A percentile compares a stretch with the other conserved stretches of the same genome.
phyloP scores from a whole-genome alignment of 1,140 invertebrate genomes.

The Magallana ariakensis region DNA sequence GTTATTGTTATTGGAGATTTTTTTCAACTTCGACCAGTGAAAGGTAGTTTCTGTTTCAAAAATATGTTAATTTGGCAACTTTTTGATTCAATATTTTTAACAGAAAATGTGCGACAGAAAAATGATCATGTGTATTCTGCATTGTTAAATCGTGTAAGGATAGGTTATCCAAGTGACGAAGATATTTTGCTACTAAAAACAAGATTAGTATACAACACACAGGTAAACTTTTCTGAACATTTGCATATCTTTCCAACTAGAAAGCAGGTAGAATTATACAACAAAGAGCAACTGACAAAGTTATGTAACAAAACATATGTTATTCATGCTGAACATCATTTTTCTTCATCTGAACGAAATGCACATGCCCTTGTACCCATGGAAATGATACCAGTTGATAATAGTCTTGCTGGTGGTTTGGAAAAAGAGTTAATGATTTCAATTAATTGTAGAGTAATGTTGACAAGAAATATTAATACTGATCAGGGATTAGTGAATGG shows the following conservation, averaged over 20 bases:
- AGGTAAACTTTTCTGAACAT: neutral
- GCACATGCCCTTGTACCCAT: slow-evolving; percentile 35
- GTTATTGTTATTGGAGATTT: slow-evolving; percentile 25
- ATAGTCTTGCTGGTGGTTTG: slow-evolving; percentile 51
- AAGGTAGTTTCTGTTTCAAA: slow-evolving; percentile 43
- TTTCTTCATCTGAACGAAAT: slow-evolving; percentile 43
- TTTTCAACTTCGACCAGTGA: slow-evolving; percentile 49
- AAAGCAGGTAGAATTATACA: slow-evolving; percentile 41
- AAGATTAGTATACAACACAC: neutral
- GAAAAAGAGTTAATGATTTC: slow-evolving; percentile 9
- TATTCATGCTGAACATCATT: slow-evolving; percentile 50
- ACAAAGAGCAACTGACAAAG: neutral
- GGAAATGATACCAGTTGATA: slow-evolving; percentile 42
- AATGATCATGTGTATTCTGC: slow-evolving; percentile 15
- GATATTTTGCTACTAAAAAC: neutral
- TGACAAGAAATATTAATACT: slow-evolving; percentile 4
- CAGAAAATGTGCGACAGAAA: slow-evolving; percentile 57
- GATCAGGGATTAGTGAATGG: slow-evolving; percentile 56
- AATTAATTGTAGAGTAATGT: slow-evolving; percentile 51
- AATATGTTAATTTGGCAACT: slow-evolving; percentile 52
- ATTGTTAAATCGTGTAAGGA: slow-evolving; percentile 50
- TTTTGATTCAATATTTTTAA: slow-evolving; percentile 58
- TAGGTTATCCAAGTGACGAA: slow-evolving; percentile 32
- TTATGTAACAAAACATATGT: neutral
- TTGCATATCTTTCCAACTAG: slow-evolving; percentile 40